These are phyloP conservation scores for Polylopha cassiicola DNA, from an alignment of 2,888 invertebrate genomes.

Conservation along the genomic window DNA sequence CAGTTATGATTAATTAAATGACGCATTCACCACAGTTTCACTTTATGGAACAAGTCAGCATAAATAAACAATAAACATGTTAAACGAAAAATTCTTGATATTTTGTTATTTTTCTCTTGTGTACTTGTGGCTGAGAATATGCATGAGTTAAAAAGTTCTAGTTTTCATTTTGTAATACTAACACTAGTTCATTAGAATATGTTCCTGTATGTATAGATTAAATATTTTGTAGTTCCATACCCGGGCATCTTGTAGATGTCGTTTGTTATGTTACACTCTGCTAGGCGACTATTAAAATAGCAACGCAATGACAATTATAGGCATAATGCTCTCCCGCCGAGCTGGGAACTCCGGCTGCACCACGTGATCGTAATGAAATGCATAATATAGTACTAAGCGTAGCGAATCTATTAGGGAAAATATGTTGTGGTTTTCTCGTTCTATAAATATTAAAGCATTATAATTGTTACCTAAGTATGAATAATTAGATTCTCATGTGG, in stretches of 20 bases:
- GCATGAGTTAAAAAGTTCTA: no score
- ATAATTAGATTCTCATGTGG: no score
- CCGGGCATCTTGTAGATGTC: conserved; percentile 9
- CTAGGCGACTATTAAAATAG: conserved; percentile 32
- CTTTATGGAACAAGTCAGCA: conserved; percentile 22
- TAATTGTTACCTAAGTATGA: no score
- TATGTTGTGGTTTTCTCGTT: no score
- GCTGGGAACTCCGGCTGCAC: conserved; percentile 26
- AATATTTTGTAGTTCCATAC: no score
- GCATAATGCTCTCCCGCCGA: conserved; percentile 58
- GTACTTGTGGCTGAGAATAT: no score
- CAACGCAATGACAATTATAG: conserved; percentile 32
- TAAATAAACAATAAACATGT: conserved; percentile 12
- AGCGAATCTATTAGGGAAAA: conserved; percentile 1
- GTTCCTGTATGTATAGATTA: no score
- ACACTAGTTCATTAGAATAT: no score
- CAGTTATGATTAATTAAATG: conserved; percentile 45
- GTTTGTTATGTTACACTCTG: conserved; percentile 17
- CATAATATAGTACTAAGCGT: conserved; percentile 9
- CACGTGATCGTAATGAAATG: conserved; percentile 18
- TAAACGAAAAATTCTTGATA: conserved; percentile 1
- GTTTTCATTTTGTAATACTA: no score
- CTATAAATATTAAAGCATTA: no score
- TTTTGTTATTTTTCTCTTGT: conserved; percentile 8
- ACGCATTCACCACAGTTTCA: conserved; percentile 35